Evolutionary conservation across 2,113 vertebrate genomes (phyloP), one percentile per base, ranked within the genome.

Genomic region (Raja brachyura): DNA sequence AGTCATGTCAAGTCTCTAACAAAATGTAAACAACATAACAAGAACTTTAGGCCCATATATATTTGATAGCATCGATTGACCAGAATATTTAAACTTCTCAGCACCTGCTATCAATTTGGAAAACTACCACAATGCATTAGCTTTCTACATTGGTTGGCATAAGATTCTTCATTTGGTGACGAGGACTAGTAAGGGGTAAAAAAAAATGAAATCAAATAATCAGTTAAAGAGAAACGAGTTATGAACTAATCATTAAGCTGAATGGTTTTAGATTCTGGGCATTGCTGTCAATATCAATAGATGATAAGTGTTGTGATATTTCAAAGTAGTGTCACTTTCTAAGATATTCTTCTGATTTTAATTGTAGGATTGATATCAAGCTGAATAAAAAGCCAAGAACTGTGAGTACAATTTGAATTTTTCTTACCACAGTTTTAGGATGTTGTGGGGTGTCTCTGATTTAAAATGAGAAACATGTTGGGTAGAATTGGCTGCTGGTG

Each of bases 301-400:
- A 48, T 92, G 68, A 31, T 90, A 39, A 70, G 31, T 70, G 63
- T 66, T 90, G 54, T 86, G 56, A 88, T 70, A 73, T 73, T 92
- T 74, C 25, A 92, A 68, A n/a, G 83, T 94, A 94, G 59, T 94
- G 81, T 93, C 77, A 93, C 94, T 94, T 96, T 96, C 96, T 95
- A 95, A 94, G 94, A 94, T 85, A 25, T 75, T 95, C 94, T 93
- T 95, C 95, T 93, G 95, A 73, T 94, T 96, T 94, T 95, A 93
- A 93, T 96, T 96, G 92, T 96, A 99, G 99, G 97, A 99, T 99
- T 96, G 99, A 99, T 97, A 97, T 99, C 97, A 99, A 99, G 96
- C 97, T 99, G 94, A 99, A 99, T 97, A 99, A 99, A 97, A 99
- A 99, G 95, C 98, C 99, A 66, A 96, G 99, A 97, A 97, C 98